Evolutionary conservation across 2,797 vertebrate species (phyloP).

Genomic region (Notolabrus celidotus): DNA sequence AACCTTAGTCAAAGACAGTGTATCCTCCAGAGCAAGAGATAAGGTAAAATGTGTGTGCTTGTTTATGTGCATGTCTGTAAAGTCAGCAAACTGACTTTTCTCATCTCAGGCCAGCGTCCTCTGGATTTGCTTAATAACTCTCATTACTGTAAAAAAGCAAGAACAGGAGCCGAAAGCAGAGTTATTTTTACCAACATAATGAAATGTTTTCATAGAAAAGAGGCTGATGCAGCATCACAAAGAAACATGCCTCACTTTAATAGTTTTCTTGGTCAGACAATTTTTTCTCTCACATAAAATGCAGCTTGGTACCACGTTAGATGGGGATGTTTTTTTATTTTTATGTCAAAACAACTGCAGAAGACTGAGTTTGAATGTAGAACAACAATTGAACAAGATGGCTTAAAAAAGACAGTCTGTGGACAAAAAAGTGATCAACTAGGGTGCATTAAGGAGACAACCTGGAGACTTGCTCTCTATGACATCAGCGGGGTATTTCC

Average conservation of each 20-base stretch:
- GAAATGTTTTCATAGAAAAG: conserved; percentile 50
- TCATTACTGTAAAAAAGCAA: conserved; percentile 52
- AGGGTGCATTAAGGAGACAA: not conserved
- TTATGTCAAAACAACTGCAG: not conserved
- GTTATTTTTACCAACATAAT: conserved; percentile 58
- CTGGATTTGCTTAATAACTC: conserved; percentile 58
- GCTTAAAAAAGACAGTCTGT: not conserved
- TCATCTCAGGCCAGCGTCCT: conserved; percentile 28
- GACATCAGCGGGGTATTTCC: conserved; percentile 37
- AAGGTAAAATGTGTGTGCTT: conserved; percentile 76
- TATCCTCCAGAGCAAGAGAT: too few relatives aligned
- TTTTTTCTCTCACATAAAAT: conserved; percentile 29
- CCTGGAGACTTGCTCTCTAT: not conserved
- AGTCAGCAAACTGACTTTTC: conserved; percentile 53
- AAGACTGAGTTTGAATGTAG: not conserved
- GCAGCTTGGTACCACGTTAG: not conserved
- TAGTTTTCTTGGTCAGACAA: conserved; percentile 26
- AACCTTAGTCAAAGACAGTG: too few relatives aligned
- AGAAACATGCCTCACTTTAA: conserved; percentile 28
- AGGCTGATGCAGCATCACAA: conserved; percentile 55
- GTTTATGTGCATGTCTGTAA: conserved; percentile 12
- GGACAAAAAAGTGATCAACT: not conserved
- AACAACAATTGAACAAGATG: not conserved
- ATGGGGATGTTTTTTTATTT: not conserved
- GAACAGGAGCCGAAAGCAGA: conserved; percentile 40